These are phyloP conservation scores for Phrynosoma platyrhinos DNA, from an alignment of 2,113 vertebrate genomes.

Conservation along the genomic window DNA sequence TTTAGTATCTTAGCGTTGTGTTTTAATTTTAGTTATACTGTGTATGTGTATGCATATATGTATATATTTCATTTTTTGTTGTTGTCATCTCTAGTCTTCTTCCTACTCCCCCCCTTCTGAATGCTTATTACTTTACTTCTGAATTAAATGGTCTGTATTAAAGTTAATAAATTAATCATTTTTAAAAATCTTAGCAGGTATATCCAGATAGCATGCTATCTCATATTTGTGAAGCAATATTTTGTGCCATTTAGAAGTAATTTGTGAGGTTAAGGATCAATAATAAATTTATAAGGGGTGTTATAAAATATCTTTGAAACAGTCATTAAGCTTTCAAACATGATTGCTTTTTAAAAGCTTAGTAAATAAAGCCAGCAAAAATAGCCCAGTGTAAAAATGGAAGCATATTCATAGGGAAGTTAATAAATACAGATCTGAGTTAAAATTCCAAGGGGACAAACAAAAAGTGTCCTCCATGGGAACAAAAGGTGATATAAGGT, in stretches of 20 bases:
- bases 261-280: conserved; percentile 16
- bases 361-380: conserved; percentile 20
- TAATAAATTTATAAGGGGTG: background rate
- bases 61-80: too few relatives aligned
- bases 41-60: too few relatives aligned
- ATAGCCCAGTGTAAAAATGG: background rate
- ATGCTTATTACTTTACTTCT: too few relatives aligned
- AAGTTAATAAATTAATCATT: too few relatives aligned
- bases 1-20: too few relatives aligned
- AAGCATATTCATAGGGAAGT: background rate
- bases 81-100: too few relatives aligned
- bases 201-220: conserved; percentile 22
- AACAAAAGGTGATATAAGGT: conserved; percentile 19
- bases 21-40: too few relatives aligned
- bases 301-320: conserved; percentile 39
- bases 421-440: background rate
- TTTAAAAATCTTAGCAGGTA: background rate
- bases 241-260: conserved; percentile 23
- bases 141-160: too few relatives aligned
- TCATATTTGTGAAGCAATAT: conserved; percentile 5
- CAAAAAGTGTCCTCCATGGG: background rate
- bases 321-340: conserved; percentile 17
- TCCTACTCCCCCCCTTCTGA: too few relatives aligned
- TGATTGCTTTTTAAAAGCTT: conserved; percentile 22
- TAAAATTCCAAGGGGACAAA: background rate